phyloP scores from a whole-genome alignment of 1,140 invertebrate genomes.

The Drosophila subobscura region DNA sequence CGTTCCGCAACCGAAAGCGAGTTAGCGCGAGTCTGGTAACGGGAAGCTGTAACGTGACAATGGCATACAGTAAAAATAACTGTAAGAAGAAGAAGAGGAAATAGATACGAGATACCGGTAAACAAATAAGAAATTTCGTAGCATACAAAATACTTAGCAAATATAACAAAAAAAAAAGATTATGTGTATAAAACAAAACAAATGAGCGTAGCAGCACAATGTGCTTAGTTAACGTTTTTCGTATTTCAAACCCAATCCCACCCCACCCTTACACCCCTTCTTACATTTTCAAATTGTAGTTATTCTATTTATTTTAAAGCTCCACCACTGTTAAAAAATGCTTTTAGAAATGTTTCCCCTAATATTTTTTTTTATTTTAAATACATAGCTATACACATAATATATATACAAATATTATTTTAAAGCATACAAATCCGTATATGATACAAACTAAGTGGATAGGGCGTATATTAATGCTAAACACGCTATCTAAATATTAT shows the following conservation, averaged over 20 bases:
- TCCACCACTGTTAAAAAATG: constrained; percentile 64
- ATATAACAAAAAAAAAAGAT: constrained; percentile 52
- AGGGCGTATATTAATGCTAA: constrained; percentile 53
- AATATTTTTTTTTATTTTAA: constrained; percentile 57
- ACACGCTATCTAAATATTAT: constrained; percentile 59
- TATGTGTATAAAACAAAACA: constrained; percentile 63
- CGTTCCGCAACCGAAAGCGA: neutral
- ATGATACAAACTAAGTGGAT: constrained; percentile 58
- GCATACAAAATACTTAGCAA: constrained; percentile 60
- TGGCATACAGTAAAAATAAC: constrained; percentile 22
- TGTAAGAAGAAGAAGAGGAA: constrained; percentile 12
- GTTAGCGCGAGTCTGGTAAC: neutral
- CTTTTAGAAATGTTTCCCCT: constrained; percentile 52
- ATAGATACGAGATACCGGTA: constrained; percentile 19
- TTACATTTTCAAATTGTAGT: constrained; percentile 32
- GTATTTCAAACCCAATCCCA: constrained; percentile 25
- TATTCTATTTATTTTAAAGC: constrained; percentile 66
- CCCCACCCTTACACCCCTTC: constrained; percentile 6
- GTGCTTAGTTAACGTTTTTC: constrained; percentile 66
- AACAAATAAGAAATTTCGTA: constrained; percentile 37
- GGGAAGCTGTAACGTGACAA: constrained; percentile 1
- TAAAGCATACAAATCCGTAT: constrained; percentile 48
- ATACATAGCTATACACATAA: constrained; percentile 45
- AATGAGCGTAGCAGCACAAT: constrained; percentile 63
- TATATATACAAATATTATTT: constrained; percentile 46